phyloP scores from a whole-genome alignment of 2,888 invertebrate genomes.

The Heteromyza rotundicornis region DNA sequence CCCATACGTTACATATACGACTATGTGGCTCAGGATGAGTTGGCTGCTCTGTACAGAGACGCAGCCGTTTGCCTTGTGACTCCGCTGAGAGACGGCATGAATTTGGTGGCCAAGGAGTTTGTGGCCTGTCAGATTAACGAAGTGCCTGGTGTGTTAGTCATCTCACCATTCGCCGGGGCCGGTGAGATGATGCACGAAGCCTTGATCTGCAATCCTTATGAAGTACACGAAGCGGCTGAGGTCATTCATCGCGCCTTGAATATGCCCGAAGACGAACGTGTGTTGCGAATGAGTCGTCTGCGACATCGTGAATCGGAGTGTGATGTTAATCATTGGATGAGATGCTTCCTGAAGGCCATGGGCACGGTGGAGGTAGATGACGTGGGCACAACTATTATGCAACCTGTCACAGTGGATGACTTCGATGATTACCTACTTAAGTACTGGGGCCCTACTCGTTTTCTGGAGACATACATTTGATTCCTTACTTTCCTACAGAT shows the following conservation, averaged over 20 bases:
- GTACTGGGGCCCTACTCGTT: conserved; percentile 65
- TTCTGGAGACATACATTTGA: not conserved
- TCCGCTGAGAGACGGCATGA: conserved; percentile 89
- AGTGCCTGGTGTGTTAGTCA: conserved; percentile 83
- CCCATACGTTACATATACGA: conserved; percentile 88
- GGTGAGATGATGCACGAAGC: conserved; percentile 95
- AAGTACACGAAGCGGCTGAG: conserved; percentile 85
- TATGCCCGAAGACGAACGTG: conserved; percentile 89
- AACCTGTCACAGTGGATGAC: conserved; percentile 88
- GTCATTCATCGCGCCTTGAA: conserved; percentile 85
- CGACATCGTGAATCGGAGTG: conserved; percentile 80
- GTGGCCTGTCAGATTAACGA: conserved; percentile 90
- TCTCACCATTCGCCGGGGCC: conserved; percentile 91
- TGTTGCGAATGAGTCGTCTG: conserved; percentile 84
- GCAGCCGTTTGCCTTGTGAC: conserved; percentile 87
- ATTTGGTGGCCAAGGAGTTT: conserved; percentile 90
- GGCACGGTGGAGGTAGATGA: conserved; percentile 84
- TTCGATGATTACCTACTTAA: conserved; percentile 88
- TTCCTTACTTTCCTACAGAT: conserved; percentile 64
- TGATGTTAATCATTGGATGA: conserved; percentile 90
- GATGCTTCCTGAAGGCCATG: conserved; percentile 85
- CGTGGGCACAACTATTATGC: conserved; percentile 83
- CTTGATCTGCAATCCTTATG: conserved; percentile 87
- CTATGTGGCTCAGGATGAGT: conserved; percentile 83
- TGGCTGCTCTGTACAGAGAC: conserved; percentile 86